Conservation (phyloP, 2,888 invertebrate genomes). For the Stomorhina lunata region DNA sequence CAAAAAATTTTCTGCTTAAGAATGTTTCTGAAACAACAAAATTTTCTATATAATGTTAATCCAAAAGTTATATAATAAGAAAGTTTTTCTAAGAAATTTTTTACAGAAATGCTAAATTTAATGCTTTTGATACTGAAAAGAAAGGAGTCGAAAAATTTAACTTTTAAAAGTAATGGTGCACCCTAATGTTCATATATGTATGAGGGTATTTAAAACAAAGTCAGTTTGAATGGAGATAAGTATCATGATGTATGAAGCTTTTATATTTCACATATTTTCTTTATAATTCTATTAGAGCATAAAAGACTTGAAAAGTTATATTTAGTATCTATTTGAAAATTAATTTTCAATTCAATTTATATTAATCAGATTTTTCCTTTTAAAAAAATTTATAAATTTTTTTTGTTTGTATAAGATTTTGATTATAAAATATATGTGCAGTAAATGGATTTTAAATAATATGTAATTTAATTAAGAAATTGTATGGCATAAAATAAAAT, state of each 20-base stretch:
- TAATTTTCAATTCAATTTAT: conserved; percentile 43
- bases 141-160: too few relatives aligned
- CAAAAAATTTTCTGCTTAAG: too few relatives aligned
- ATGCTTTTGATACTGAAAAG: too few relatives aligned
- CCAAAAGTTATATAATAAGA: too few relatives aligned
- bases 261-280: conserved; percentile 4
- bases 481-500: background rate
- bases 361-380: conserved; percentile 22
- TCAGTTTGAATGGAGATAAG: conserved; percentile 24
- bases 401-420: background rate
- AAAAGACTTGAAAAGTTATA: conserved; percentile 13
- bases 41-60: too few relatives aligned
- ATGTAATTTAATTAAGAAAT: conserved; percentile 28
- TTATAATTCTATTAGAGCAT: conserved; percentile 33
- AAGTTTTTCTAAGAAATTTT: too few relatives aligned
- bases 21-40: too few relatives aligned
- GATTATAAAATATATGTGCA: background rate
- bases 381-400: too few relatives aligned
- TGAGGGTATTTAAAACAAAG: conserved; percentile 5
- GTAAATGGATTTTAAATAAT: conserved; percentile 22
- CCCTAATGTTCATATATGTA: background rate
- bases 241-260: conserved; percentile 22
- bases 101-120: too few relatives aligned
- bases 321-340: background rate
- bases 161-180: background rate